phyloP scores from a whole-genome alignment of 2,888 invertebrate genomes.

The Brachylomia viminalis region DNA sequence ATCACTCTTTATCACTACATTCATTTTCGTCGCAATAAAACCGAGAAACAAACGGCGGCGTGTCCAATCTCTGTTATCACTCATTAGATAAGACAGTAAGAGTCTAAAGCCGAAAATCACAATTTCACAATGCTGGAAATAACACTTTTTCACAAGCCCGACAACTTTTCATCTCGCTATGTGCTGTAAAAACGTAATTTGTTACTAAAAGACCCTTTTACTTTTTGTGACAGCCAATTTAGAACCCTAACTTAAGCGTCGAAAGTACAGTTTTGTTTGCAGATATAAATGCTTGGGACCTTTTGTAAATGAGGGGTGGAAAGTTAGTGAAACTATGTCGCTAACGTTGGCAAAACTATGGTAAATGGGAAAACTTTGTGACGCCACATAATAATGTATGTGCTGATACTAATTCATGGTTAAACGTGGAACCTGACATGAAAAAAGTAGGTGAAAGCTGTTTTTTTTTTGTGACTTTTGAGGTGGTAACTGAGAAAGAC shows the following conservation, averaged over 20 bases:
- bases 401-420: constrained; percentile 63
- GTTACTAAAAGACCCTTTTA: constrained; percentile 68
- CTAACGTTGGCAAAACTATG: constrained; percentile 66
- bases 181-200: constrained; percentile 76
- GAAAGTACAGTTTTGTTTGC: constrained; percentile 55
- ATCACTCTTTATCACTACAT: constrained; percentile 67
- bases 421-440: constrained; percentile 53
- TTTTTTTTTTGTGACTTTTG: constrained; percentile 12
- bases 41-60: constrained; percentile 55
- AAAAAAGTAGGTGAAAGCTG: constrained; percentile 40
- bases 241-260: constrained; percentile 34
- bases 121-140: constrained; percentile 59
- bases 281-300: constrained; percentile 40
- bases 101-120: constrained; percentile 61
- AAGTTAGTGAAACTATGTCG: constrained; percentile 67
- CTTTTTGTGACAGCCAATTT: constrained; percentile 43
- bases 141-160: constrained; percentile 54
- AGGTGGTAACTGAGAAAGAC: neutral
- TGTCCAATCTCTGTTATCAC: constrained; percentile 69
- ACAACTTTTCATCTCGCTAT: constrained; percentile 71
- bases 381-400: constrained; percentile 65
- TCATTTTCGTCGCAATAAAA: constrained; percentile 69
- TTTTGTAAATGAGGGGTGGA: constrained; percentile 34
- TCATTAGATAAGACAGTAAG: constrained; percentile 74
- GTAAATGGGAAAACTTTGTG: constrained; percentile 67